These are phyloP conservation scores for Phrynosoma platyrhinos DNA, from an alignment of 2,113 vertebrate genomes.

Conservation along the genomic window DNA sequence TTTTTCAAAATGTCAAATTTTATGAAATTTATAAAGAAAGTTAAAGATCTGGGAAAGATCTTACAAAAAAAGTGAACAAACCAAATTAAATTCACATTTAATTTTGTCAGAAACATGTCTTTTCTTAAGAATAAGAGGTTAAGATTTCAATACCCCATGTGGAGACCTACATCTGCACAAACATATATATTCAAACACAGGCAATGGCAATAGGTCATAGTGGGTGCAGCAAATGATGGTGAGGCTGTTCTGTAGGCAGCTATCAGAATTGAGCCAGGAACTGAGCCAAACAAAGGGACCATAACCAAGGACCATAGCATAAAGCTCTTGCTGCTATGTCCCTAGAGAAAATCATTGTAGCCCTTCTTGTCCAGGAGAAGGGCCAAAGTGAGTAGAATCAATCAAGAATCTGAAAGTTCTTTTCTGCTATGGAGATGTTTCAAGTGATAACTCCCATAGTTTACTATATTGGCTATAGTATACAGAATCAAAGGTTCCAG, in stretches of 20 bases:
- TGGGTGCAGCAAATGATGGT: not conserved
- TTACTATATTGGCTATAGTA: not conserved
- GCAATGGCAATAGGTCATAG: not conserved
- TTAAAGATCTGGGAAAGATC: too few species aligned
- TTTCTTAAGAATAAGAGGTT: too few species aligned
- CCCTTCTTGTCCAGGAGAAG: not conserved
- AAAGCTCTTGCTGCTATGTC: not conserved
- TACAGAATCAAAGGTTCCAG: not conserved
- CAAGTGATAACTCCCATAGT: not conserved
- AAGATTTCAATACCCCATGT: too few species aligned
- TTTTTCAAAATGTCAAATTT: too few species aligned
- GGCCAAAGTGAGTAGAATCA: not conserved
- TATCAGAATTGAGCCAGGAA: not conserved
- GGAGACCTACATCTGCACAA: too few species aligned
- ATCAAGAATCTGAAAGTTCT: not conserved
- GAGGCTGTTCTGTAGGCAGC: not conserved
- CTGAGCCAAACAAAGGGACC: not conserved
- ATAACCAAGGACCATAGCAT: not conserved
- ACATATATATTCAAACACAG: not conserved
- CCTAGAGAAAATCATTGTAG: not conserved
- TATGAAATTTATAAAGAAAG: too few species aligned
- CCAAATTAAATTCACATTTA: too few species aligned
- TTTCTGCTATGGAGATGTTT: not conserved
- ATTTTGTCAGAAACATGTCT: too few species aligned
- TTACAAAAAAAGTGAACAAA: too few species aligned